These are phyloP conservation scores for Mantis religiosa DNA, from an alignment of 2,888 invertebrate species.

Conservation along the genomic window DNA sequence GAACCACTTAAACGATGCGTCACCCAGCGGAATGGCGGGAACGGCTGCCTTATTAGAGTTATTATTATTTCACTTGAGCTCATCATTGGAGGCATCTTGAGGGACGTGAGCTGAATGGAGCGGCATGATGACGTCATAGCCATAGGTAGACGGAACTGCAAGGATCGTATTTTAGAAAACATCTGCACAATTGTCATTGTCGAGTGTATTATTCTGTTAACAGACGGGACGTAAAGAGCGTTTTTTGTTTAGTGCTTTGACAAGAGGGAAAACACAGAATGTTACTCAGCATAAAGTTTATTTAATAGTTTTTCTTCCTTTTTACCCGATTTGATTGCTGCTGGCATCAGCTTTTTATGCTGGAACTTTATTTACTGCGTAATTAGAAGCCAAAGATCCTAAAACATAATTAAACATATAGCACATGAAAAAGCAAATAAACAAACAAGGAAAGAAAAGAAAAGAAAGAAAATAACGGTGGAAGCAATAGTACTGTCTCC, in stretches of 20 bases:
- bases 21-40: neutral
- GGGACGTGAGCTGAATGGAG: neutral
- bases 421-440: no score
- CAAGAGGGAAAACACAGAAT: neutral
- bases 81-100: neutral
- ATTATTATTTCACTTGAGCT: neutral
- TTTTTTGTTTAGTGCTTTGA: neutral
- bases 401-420: no score
- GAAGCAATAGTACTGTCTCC: no score
- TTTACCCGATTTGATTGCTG: no score
- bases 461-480: no score
- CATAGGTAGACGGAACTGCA: neutral
- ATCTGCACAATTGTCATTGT: neutral
- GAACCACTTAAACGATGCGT: neutral
- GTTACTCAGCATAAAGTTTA: neutral
- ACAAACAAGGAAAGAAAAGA: no score
- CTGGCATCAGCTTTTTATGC: no score
- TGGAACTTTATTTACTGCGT: no score
- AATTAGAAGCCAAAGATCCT: no score
- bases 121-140: neutral
- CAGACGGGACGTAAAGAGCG: no score
- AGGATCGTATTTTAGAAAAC: neutral
- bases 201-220: neutral
- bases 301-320: neutral
- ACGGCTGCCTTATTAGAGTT: neutral